Evolutionary conservation across 2,797 vertebrate genomes (phyloP).

Genomic region (Cossypha caffra): DNA sequence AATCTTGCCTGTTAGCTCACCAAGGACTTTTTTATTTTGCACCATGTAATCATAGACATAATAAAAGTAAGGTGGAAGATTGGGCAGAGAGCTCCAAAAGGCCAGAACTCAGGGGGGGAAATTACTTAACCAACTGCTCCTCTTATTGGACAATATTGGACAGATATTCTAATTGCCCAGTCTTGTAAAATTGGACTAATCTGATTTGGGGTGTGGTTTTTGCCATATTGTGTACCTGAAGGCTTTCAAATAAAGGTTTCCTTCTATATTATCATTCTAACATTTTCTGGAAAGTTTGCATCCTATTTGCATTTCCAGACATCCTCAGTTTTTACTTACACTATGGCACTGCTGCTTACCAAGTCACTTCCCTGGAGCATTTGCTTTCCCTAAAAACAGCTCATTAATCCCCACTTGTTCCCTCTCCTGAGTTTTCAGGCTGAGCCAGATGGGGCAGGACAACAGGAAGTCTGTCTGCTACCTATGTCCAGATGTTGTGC

Average conservation of each 20-base stretch:
- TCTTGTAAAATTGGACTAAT: not conserved
- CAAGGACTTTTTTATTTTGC: not conserved
- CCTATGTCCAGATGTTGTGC: not conserved
- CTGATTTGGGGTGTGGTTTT: not conserved
- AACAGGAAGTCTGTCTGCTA: not conserved
- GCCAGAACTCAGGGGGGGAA: not conserved
- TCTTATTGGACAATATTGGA: not conserved
- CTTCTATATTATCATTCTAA: not conserved
- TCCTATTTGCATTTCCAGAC: not conserved
- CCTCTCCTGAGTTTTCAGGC: not conserved
- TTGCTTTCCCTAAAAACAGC: not conserved
- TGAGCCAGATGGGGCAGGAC: not conserved
- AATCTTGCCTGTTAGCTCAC: not conserved
- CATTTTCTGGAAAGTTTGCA: accelerated
- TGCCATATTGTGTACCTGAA: not conserved
- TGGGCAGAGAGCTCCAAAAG: not conserved
- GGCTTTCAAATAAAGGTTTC: not conserved
- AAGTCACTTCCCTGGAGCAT: not conserved
- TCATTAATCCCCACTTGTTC: not conserved
- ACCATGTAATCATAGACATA: not conserved
- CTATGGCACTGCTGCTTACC: not conserved
- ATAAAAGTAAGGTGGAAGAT: not conserved
- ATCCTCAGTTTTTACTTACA: not conserved
- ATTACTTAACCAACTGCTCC: not conserved
- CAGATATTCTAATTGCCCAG: not conserved